phyloP scores from a whole-genome alignment of 2,888 invertebrate genomes.

The Ephialtes manifestator region DNA sequence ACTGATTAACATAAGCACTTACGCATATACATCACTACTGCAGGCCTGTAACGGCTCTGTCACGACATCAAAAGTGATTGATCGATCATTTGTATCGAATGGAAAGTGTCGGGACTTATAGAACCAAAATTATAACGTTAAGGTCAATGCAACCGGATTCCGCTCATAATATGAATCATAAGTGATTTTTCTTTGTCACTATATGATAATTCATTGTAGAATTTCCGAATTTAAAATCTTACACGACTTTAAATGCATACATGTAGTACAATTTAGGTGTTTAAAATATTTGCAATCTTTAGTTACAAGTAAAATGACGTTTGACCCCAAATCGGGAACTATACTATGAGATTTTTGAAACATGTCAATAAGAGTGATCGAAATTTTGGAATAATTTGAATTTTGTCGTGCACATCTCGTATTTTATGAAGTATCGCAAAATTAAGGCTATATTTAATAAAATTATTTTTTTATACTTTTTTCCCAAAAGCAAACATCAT shows the following conservation, averaged over 20 bases:
- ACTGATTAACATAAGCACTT: conserved; percentile 15
- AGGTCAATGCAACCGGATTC: conserved; percentile 2
- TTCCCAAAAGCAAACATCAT: no score
- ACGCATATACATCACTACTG: background rate
- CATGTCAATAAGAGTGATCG: no score
- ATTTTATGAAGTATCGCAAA: no score
- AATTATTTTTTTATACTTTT: no score
- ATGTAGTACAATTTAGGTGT: background rate
- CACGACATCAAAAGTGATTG: conserved; percentile 12
- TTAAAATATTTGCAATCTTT: background rate
- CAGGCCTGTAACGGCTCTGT: background rate
- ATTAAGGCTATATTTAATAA: no score
- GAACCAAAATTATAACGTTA: background rate
- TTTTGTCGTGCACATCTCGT: no score
- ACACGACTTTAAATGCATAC: background rate
- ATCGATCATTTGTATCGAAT: background rate
- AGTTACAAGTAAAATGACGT: no score
- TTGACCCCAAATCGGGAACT: no score
- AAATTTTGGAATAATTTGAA: no score
- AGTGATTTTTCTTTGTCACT: background rate
- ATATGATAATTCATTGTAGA: background rate
- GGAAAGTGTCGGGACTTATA: background rate
- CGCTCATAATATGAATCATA: background rate
- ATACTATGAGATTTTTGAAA: no score
- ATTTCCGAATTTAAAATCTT: background rate